Evolutionary conservation across 2,113 vertebrate genomes (phyloP), one percentile per base, ranked within the genome.

Genomic region (Hippocampus abdominalis): DNA sequence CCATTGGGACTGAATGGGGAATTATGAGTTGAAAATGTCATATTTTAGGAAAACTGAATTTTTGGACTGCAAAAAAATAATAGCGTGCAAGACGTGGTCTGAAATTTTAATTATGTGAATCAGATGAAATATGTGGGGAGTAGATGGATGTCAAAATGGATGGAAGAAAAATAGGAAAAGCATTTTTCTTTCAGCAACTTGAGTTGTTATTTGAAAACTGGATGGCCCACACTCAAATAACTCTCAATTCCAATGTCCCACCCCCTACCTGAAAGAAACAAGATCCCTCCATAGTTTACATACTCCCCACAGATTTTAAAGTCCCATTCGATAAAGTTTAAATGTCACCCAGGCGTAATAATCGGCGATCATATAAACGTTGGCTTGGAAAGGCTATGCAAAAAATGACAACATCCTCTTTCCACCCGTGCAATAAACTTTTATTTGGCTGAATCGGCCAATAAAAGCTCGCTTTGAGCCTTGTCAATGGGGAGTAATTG

Each of bases 291-390:
- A 76, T 87, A 94, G 96, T 89, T 97, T 96, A 97, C 96, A 96
- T 95, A 98, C 96, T 96, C 94, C 94, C 93, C 94, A 94, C 94
- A 96, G 95, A 96, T 97, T 96, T 97, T 95, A 95, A 96, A 98
- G 96, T 96, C 96, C 94, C 95, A 95, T 98, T 95, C 95, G 96
- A 98, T 97, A 98, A 98, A 97, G 94, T 98, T 97, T 97, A 98
- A 98, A 96, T 96, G 95, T 95, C 96, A 95, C 96, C 92, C 94
- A 91, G 96, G 96, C 94, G 94, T 95, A 95, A 96, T 98, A 98
- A 98, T 54, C 92, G 88, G 90, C 92, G 92, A 95, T 92, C 94
- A 94, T 93, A 95, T 96, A 98, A 96, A 95, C 59, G 92, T 91
- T 88, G 91, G 93, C 93, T 94, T 94, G 92, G 91, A 93, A 82